Conservation (phyloP, 2,888 invertebrate species). For the Cyclophora albipunctata region DNA sequence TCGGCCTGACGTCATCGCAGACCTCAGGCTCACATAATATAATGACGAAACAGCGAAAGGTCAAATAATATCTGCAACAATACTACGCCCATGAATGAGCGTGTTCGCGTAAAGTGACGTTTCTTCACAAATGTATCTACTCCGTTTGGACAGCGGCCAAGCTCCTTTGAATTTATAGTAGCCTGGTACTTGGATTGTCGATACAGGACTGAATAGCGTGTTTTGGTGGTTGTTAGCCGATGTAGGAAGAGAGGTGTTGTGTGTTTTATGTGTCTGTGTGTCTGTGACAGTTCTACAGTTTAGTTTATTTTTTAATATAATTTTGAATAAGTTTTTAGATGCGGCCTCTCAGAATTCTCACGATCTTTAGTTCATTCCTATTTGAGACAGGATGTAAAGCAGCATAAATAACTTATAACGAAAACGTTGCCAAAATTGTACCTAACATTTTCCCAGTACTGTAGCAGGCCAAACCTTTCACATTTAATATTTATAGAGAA, state of each 20-base stretch:
- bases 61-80: neutral
- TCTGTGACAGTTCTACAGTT: constrained; percentile 3
- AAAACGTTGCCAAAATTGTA: no score
- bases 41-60: constrained; percentile 1
- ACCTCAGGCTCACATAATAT: no score
- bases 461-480: no score
- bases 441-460: no score
- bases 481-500: no score
- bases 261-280: neutral
- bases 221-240: constrained; percentile 5
- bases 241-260: constrained; percentile 1
- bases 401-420: no score
- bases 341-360: neutral
- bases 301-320: neutral
- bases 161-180: constrained; percentile 23
- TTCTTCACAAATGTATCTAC: constrained; percentile 15
- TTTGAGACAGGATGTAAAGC: no score
- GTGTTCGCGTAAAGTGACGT: constrained; percentile 20
- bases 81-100: constrained; percentile 21
- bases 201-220: no score
- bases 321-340: neutral
- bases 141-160: constrained; percentile 31
- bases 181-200: constrained; percentile 22
- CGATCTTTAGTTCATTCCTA: no score
- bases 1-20: no score